Evolutionary conservation across 2,797 vertebrate species (phyloP), one percentile per base, ranked within the genome.

Genomic region (Orientallactaga sibirica): DNA sequence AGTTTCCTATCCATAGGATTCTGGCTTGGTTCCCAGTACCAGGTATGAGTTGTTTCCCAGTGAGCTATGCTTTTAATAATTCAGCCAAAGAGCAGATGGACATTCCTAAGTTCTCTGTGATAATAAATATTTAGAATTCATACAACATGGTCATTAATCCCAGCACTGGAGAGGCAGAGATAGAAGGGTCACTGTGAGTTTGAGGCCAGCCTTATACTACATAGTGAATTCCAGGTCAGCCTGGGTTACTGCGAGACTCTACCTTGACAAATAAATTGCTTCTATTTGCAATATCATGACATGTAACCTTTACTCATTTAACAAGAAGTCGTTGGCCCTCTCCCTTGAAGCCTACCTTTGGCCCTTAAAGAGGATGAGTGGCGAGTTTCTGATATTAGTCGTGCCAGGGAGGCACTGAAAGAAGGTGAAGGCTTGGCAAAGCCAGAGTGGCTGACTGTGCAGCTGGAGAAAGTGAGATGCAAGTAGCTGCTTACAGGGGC

Each of bases 91-190:
- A 80, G 16, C 68, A 48, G 78, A 74, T 70, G 33, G 12, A 61
- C 52, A 48, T n/a, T 64, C 70, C 76, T 84, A 71, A 64, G 12
- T 29, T 85, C 48, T 55, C 79, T 0, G 2, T 18, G 15, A 43
- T 48, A 66, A 82, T 81, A 94, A 71, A 55, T 52, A 33, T 43
- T 88, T 73, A 94, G 76, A 74, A 62, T 52, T 76, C 55, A 52
- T 4, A 25, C 3, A 84, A n/a, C 5, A 25, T 24, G 33, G 14
- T 64, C 12, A 11, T 73, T 92, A 52, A 93, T 48, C 48, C 48
- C 48, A 48, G 48, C 48, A 48, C 48, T 48, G 48, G 10, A 48
- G 48, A 48, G 48, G 48, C 48, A 48, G 48, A 48, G 48, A 48
- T 48, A 48, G 48, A 7, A 48, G 48, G 48, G 10, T 48, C 48